Percentiles rank a stretch among this genome's conserved stretches.
phyloP scores from a whole-genome alignment of 2,888 invertebrate genomes.

The Tetrapedia diversipes region DNA sequence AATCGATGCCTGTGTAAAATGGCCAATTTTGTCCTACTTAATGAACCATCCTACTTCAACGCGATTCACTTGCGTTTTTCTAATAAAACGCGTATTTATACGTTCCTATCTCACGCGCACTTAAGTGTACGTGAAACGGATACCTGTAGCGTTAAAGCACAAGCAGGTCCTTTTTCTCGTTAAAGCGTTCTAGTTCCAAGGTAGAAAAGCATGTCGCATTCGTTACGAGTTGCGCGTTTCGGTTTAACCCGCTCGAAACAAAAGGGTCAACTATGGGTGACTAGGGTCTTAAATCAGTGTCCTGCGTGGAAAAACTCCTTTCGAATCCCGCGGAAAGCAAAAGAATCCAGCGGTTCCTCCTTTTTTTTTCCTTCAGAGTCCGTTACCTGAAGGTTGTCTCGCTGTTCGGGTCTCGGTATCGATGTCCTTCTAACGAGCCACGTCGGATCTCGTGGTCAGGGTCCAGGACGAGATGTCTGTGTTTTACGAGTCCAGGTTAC shows the following conservation, averaged over 20 bases:
- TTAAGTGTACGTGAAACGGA: no score
- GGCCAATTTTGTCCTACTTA: conserved; percentile 53
- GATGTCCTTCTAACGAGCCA: conserved; percentile 56
- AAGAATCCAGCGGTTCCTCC: conserved; percentile 1
- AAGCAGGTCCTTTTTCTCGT: background rate
- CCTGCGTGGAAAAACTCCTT: background rate
- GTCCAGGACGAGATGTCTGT: conserved; percentile 32
- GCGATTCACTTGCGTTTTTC: conserved; percentile 12
- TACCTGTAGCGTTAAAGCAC: no score
- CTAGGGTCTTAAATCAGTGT: background rate
- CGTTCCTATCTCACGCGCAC: no score
- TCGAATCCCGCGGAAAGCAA: conserved; percentile 19
- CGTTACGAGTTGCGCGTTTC: conserved; percentile 1
- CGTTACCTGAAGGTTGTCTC: conserved; percentile 28
- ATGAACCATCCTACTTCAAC: conserved; percentile 33
- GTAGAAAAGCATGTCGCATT: background rate
- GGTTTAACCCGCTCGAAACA: background rate
- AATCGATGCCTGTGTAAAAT: conserved; percentile 14
- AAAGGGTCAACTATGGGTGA: background rate
- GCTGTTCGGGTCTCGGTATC: conserved; percentile 37
- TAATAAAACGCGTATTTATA: background rate
- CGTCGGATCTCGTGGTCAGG: conserved; percentile 41
- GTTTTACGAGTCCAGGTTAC: conserved; percentile 58
- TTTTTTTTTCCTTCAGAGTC: background rate
- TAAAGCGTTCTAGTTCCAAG: background rate